Evolutionary conservation across 2,113 vertebrate genomes (phyloP).

Genomic region (Notothenia coriiceps): DNA sequence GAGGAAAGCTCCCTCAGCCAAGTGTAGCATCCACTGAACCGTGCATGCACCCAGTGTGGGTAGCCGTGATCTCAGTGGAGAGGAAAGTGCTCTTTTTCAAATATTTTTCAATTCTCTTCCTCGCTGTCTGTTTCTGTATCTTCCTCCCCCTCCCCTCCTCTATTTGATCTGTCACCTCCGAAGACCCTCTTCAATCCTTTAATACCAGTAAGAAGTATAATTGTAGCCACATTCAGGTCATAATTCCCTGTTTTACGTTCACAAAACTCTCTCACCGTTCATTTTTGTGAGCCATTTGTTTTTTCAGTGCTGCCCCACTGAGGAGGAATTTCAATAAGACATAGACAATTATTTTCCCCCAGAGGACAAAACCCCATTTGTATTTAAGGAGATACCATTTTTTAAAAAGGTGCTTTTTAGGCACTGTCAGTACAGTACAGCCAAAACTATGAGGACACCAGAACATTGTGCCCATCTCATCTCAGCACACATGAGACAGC

Average conservation of each 20-base stretch:
- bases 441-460: too few relatives aligned
- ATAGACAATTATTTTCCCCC: slow-evolving; percentile 3
- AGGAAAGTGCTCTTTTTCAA: slow-evolving; percentile 34
- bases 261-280: slow-evolving; percentile 21
- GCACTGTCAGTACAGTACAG: too few relatives aligned
- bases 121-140: slow-evolving; percentile 21
- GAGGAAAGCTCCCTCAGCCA: slow-evolving; percentile 47
- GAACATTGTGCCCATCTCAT: too few relatives aligned
- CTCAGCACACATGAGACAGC: not conserved
- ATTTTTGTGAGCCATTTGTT: not conserved
- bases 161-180: not conserved
- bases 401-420: too few relatives aligned
- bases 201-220: slow-evolving; percentile 77
- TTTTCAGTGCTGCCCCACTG: not conserved
- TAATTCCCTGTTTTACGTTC: slow-evolving; percentile 46
- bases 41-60: not conserved
- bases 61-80: slow-evolving; percentile 50
- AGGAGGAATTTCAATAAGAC: slow-evolving; percentile 14
- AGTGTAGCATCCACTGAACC: slow-evolving; percentile 25
- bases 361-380: not conserved
- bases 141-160: not conserved
- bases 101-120: not conserved
- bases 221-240: slow-evolving; percentile 70
- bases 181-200: slow-evolving; percentile 47
- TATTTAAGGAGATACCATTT: not conserved